These are phyloP conservation scores for Hemistola chrysoprasaria DNA, from an alignment of 2,888 invertebrate species.

Conservation along the genomic window DNA sequence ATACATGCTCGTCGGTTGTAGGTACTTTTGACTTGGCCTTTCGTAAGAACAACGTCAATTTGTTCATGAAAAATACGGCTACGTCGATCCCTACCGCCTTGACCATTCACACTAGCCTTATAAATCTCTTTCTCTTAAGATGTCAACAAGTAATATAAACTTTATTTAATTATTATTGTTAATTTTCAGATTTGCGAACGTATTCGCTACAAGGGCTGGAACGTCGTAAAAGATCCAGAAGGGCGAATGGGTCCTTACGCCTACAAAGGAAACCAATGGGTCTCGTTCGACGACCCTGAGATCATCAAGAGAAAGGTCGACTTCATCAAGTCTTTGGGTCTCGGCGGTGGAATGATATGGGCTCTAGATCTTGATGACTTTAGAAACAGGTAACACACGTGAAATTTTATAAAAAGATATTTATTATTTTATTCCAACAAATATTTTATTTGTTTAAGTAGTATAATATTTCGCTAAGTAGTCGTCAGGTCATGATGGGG, in stretches of 20 bases:
- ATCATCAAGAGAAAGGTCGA: slow-evolving; percentile 91
- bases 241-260: slow-evolving; percentile 94
- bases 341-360: slow-evolving; percentile 96
- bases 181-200: slow-evolving; percentile 88
- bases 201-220: slow-evolving; percentile 89
- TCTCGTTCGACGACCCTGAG: slow-evolving; percentile 92
- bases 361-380: slow-evolving; percentile 95
- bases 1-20: too few species aligned
- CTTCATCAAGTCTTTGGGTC: slow-evolving; percentile 87
- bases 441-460: too few species aligned
- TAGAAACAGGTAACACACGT: slow-evolving; percentile 80
- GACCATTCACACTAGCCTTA: too few species aligned
- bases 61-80: too few species aligned
- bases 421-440: too few species aligned
- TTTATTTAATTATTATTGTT: not conserved
- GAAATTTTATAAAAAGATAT: slow-evolving; percentile 3
- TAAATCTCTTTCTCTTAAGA: too few species aligned
- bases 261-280: slow-evolving; percentile 94
- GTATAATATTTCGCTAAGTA: too few species aligned
- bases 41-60: too few species aligned
- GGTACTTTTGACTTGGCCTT: too few species aligned
- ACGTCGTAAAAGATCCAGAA: slow-evolving; percentile 88
- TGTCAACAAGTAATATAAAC: too few species aligned
- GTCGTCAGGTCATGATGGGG: too few species aligned
- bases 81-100: too few species aligned